Evolutionary conservation across 2,888 invertebrate species (phyloP).

Genomic region (Odontothrips loti): DNA sequence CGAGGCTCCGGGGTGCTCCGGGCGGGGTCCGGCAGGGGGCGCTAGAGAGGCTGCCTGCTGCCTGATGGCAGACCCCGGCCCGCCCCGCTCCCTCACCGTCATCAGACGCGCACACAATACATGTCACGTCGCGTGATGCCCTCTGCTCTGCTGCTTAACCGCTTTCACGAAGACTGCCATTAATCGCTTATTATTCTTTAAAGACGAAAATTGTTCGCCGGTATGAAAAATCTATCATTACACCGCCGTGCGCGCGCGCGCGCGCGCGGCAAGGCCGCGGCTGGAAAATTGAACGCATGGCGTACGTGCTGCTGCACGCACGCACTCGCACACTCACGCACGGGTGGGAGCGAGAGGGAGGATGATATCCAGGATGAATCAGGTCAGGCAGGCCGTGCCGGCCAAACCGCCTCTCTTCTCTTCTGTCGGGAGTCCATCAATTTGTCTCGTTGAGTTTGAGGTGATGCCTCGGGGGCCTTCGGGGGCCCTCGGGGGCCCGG

Average conservation of each 20-base stretch:
- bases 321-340: background rate
- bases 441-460: constrained; percentile 26
- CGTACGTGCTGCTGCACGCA: background rate
- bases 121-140: background rate
- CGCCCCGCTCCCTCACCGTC: background rate
- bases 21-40: background rate
- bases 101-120: too few species aligned
- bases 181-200: too few species aligned
- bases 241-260: background rate
- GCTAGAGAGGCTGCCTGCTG: background rate
- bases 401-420: background rate
- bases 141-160: background rate
- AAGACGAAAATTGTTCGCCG: background rate
- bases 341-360: background rate
- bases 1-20: background rate
- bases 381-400: background rate
- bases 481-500: background rate
- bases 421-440: constrained; percentile 21
- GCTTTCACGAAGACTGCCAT: background rate
- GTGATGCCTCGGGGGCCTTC: background rate
- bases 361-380: background rate
- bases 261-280: too few species aligned
- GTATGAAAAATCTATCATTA: background rate
- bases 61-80: background rate
- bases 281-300: too few species aligned